Evolutionary conservation across 2,888 invertebrate species (phyloP).

Genomic region (Apoda limacodes): DNA sequence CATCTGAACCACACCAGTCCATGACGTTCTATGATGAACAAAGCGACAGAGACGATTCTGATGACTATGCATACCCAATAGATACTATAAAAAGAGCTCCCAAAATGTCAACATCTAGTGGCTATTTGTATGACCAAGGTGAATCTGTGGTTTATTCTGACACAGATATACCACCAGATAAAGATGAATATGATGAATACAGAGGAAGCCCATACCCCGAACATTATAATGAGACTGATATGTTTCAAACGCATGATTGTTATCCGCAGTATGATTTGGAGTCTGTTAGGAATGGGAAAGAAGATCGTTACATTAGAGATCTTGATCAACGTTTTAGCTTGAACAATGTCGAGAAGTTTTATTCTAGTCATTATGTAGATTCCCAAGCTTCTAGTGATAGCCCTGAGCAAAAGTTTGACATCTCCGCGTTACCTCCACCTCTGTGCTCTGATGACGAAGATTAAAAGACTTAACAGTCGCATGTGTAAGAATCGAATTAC

Average conservation of each 20-base stretch:
- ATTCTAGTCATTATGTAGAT: conserved; percentile 67
- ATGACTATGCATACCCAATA: conserved; percentile 61
- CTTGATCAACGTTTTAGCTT: conserved; percentile 61
- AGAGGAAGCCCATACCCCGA: conserved; percentile 61
- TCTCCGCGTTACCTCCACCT: conserved; percentile 82
- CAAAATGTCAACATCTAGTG: conserved; percentile 50
- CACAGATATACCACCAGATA: conserved; percentile 49
- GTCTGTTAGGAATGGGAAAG: conserved; percentile 29
- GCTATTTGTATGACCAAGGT: conserved; percentile 52
- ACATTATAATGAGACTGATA: conserved; percentile 50
- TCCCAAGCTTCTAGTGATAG: conserved; percentile 74
- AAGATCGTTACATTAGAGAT: conserved; percentile 45
- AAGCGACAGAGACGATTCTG: conserved; percentile 60
- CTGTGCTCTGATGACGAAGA: conserved; percentile 81
- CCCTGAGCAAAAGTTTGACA: conserved; percentile 80
- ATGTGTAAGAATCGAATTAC: too few relatives aligned
- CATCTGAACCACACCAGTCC: conserved; percentile 45
- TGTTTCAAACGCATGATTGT: conserved; percentile 61
- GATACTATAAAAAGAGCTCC: conserved; percentile 65
- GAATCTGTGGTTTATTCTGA: conserved; percentile 60
- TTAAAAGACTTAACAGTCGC: too few relatives aligned
- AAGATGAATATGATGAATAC: conserved; percentile 57
- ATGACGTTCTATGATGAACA: conserved; percentile 48
- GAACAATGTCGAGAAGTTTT: conserved; percentile 58
- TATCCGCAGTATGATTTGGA: conserved; percentile 53